Base-by-base conservation (phyloP, 2,888 invertebrate species). In the Diplazon laetatorius region DNA sequence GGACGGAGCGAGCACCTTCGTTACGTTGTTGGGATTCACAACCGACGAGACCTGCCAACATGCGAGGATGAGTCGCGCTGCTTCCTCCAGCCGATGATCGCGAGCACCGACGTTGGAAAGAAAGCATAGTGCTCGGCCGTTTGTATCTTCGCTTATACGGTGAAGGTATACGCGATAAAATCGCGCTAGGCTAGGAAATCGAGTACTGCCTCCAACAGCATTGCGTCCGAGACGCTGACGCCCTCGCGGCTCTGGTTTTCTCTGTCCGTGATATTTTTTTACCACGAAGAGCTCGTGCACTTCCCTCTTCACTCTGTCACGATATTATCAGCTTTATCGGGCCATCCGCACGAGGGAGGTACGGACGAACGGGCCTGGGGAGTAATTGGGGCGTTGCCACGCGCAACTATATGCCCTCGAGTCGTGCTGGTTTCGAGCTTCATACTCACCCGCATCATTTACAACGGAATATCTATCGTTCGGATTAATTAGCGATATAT, bases 261-360 rank as follows among this genome's bases (percentile, higher is more conserved):
- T 60, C 71, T 5, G 20, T 68, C 66, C 74, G 12, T n/a, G n/a
- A n/a, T n/a, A n/a, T 59, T 65, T 50, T 70, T 74, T 78, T 74
- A 52, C 70, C 37, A 42, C 39, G 50, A 52, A n/a, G 20, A 5
- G 42, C 22, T 12, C 35, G 14, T 44, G 39, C 63, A n/a, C 52
- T 30, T 50, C 10, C 6, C 20, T 42, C 25, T 50, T 66, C 44
- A 1, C 20, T 14, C 44, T 37, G 30, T 65, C 69, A 60, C 59
- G 74, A 74, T 70, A 70, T 79, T 79, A 82, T 82, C 79, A 73
- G 81, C 80, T 85, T 60, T 82, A 84, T 85, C 84, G 80, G 37
- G 3, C 35, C 55, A n/a, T 59, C 16, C 6, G 75, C 75, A 65
- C 57, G 63, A 59, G 68, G 59, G 60, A 65, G 69, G 80, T 82